Evolutionary conservation across 1,140 invertebrate genomes (phyloP).

Genomic region (Drosophila repletoides): DNA sequence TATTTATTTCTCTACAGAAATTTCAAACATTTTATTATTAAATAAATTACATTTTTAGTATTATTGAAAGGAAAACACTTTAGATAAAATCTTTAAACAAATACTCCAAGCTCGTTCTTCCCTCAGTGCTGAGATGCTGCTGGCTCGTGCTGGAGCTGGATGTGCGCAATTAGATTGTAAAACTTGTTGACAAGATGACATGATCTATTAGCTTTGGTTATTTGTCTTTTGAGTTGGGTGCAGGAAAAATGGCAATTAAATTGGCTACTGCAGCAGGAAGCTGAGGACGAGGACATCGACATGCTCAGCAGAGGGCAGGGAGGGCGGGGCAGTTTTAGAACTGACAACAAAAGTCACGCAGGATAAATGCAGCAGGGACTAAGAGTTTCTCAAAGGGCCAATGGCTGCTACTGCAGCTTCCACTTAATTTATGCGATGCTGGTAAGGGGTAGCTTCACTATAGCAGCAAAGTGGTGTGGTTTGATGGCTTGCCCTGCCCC

Average conservation of each 20-base stretch:
- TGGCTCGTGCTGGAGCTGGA: slow-evolving; percentile 41
- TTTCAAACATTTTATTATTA: too few species aligned
- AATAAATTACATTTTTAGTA: too few species aligned
- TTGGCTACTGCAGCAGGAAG: slow-evolving; percentile 38
- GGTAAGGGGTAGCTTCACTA: background rate
- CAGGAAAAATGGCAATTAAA: slow-evolving; percentile 73
- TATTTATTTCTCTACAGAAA: too few species aligned
- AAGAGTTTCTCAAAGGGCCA: slow-evolving; percentile 49
- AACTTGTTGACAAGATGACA: slow-evolving; percentile 75
- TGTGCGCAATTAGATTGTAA: slow-evolving; percentile 60
- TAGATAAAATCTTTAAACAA: background rate
- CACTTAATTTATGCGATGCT: slow-evolving; percentile 67
- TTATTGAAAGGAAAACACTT: background rate
- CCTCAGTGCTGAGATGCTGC: slow-evolving; percentile 1
- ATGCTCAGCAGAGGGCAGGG: background rate
- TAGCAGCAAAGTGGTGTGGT: background rate
- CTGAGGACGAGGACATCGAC: slow-evolving; percentile 20
- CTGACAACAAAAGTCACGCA: slow-evolving; percentile 61
- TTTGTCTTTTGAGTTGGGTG: slow-evolving; percentile 58
- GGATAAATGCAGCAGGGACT: slow-evolving; percentile 43
- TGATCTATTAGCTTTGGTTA: slow-evolving; percentile 76
- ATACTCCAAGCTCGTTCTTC: background rate
- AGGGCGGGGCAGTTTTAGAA: background rate
- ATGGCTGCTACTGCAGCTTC: slow-evolving; percentile 33
- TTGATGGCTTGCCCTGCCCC: too few species aligned